Conservation (phyloP, 2,113 vertebrate genomes). For the Natator depressus region DNA sequence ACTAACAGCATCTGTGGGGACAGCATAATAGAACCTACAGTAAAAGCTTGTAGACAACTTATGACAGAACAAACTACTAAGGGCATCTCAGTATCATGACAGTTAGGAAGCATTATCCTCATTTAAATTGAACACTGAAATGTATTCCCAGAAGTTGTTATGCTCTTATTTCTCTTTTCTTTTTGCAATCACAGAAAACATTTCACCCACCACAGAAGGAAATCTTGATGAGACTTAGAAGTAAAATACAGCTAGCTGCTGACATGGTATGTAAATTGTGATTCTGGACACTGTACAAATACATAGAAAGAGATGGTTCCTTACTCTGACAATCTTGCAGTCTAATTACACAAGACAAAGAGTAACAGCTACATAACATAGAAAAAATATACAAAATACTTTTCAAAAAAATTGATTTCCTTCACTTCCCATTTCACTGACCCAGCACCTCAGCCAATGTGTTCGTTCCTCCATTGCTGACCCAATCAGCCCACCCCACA, state of each 20-base stretch:
- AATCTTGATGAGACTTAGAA: neutral
- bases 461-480: neutral
- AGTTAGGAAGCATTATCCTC: neutral
- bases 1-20: neutral
- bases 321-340: neutral
- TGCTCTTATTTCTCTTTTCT: neutral
- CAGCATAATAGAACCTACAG: neutral
- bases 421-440: neutral
- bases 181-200: too few species aligned
- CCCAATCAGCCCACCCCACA: neutral
- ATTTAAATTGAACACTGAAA: neutral
- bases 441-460: neutral
- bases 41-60: constrained; percentile 11
- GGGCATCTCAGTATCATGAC: rapidly evolving
- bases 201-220: neutral
- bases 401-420: neutral
- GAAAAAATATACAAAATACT: neutral
- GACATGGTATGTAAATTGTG: neutral
- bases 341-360: neutral
- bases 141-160: neutral
- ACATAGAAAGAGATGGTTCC: neutral
- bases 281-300: neutral
- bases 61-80: neutral
- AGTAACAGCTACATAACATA: neutral
- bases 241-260: neutral